phyloP scores from a whole-genome alignment of 2,888 invertebrate species.

The Napeogenes sylphis region DNA sequence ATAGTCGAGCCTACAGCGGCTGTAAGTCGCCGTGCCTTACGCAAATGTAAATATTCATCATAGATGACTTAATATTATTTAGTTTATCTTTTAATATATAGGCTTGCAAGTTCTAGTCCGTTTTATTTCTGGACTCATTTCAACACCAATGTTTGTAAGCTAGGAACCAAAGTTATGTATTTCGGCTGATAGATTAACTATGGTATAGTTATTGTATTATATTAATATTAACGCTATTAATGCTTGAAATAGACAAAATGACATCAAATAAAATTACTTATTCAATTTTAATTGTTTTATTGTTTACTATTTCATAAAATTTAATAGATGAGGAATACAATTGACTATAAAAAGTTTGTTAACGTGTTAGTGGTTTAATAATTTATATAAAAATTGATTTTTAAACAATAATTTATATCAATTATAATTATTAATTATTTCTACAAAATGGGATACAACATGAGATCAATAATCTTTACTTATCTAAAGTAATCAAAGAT shows the following conservation, averaged over 20 bases:
- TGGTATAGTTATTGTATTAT: conserved; percentile 58
- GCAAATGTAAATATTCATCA: conserved; percentile 66
- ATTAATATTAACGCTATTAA: conserved; percentile 60
- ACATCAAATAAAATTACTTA: conserved; percentile 67
- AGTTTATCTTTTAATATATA: conserved; percentile 37
- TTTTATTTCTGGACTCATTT: conserved; percentile 42
- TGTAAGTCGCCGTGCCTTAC: conserved; percentile 70
- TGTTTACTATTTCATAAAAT: conserved; percentile 5
- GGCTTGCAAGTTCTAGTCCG: conserved; percentile 64
- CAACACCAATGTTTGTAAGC: conserved; percentile 53
- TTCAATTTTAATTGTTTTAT: conserved; percentile 44
- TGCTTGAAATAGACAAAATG: conserved; percentile 64
- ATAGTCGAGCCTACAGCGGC: conserved; percentile 44
- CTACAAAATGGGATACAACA: no score
- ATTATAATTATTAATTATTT: no score
- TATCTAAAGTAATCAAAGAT: no score
- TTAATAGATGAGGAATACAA: no score
- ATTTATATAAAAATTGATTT: no score
- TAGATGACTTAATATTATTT: conserved; percentile 58
- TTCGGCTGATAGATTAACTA: conserved; percentile 57
- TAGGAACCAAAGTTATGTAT: conserved; percentile 76
- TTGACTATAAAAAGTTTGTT: no score
- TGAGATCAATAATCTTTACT: no score
- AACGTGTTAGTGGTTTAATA: no score
- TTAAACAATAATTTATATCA: no score